Percentiles rank a stretch among this genome's conserved stretches.
Conservation (phyloP, 2,113 vertebrate genomes). For the Eupsittula cactorum region DNA sequence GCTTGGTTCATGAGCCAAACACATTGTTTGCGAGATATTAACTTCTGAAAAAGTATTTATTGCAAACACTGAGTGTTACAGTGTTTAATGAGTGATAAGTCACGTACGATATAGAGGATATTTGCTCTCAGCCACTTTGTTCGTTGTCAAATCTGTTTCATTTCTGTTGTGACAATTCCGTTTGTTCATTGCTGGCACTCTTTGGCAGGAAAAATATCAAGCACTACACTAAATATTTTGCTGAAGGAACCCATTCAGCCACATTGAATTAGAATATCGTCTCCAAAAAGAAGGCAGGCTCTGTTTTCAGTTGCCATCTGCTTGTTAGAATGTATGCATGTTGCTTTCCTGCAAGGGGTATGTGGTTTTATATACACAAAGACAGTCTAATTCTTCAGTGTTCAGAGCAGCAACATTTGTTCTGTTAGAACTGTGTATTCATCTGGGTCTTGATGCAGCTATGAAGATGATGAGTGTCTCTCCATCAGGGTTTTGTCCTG, state of each 20-base stretch:
- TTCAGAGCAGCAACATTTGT: neutral
- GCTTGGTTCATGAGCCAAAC: neutral
- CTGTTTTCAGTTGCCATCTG: conserved; percentile 24
- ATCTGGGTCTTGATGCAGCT: neutral
- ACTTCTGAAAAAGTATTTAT: conserved; percentile 9
- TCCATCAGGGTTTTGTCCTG: fast-evolving
- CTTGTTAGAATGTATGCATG: neutral
- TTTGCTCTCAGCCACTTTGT: conserved; percentile 47
- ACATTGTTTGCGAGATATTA: neutral
- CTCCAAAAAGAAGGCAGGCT: conserved; percentile 22
- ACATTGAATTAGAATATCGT: conserved; percentile 10
- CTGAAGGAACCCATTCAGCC: conserved; percentile 27
- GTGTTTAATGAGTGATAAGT: neutral
- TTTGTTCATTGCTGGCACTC: conserved; percentile 1
- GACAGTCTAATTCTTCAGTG: neutral
- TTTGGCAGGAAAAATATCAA: conserved; percentile 38
- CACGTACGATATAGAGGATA: neutral
- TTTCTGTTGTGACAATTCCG: conserved; percentile 42
- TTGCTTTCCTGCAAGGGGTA: neutral
- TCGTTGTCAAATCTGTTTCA: neutral
- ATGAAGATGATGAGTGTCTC: fast-evolving
- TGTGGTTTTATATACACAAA: neutral
- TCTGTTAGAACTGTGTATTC: neutral
- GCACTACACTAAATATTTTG: conserved; percentile 20
- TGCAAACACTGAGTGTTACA: neutral